Evolutionary conservation across 2,797 vertebrate species (phyloP), one percentile per base, ranked within the genome.

Genomic region (Morus bassanus): DNA sequence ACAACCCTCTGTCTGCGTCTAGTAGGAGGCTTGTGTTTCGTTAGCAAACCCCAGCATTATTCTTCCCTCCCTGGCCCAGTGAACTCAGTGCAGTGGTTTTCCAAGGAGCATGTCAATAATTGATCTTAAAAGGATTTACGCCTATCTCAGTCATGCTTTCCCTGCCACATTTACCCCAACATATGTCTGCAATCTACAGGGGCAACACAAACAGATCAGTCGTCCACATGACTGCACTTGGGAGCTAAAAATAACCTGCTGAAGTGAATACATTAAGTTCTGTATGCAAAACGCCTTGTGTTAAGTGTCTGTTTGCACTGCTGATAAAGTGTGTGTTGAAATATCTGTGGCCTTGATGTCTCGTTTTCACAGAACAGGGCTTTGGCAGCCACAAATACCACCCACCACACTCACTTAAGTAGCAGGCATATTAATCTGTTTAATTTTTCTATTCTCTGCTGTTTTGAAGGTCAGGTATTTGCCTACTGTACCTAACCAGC

Each of bases 191-290:
- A 69, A 46, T 85, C 96, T 59, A 53, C 91, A 67, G 88, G 93
- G 93, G 94, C 82, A 94, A 75, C 91, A 74, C 91, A 50, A 73
- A 91, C 70, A 25, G 90, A 48, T 82, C 96, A 90, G 94, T 80
- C 11, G 18, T 89, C 91, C 95, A 27, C 94, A 95, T 50, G 93
- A 90, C 96, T 95, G 95, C 80, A 8, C 88, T 74, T 2, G 37
- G 83, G 39, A 93, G 91, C 96, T 92, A 96, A 96, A 96, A 96
- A 96, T 95, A 96, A 65, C 83, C 68, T 2, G 60, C 81, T 4
- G 2, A 12, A 90, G 94, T 1, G 91, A 90, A 95, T 53, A 33
- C 88, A 77, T 93, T 35, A 24, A 67, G 88, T 57, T 64, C 88
- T 51, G 89, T 53, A 95, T 85, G 94, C 96, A 96, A 85, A 96